Evolutionary conservation across 2,797 vertebrate species (phyloP), one percentile per base, ranked within the genome.

Genomic region (Fistularia tabacaria): DNA sequence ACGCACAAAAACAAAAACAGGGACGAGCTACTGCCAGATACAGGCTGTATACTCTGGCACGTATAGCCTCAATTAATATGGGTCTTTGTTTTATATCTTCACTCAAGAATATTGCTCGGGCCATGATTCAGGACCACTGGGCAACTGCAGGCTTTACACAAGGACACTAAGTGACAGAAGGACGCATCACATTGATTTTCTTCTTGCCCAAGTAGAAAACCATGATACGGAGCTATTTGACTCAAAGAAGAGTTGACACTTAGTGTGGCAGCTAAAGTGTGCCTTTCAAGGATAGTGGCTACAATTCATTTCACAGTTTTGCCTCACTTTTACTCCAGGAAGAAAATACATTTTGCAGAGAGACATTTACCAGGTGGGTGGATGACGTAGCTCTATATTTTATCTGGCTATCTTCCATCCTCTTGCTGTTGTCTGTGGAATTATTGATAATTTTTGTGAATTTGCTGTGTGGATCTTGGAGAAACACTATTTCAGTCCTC

Each of bases 171-270:
- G 52, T 8, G 64, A 64, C 49, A 51, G 51, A 54, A 64, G 46
- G 58, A 58, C 14, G n/a, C n/a, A n/a, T n/a, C 49, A 42, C 39
- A 63, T 74, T 63, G 65, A 71, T 70, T 79, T 76, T 61, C 58
- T 64, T 67, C 66, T 55, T 54, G 41, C 59, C 36, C 14, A 41
- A 74, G 61, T 57, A 77, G 68, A 87, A 85, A 84, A 75, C 74
- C 36, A 40, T 3, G 9, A 69, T 39, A 44, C 68, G 72, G 42
- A 1, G 40, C 25, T 10, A 71, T 87, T 81, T 74, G 71, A 83
- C 75, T 76, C 57, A 67, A 73, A 84, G 77, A 71, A 65, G 74
- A 81, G 70, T 66, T 87, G 88, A 84, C 86, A 86, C 89, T 88
- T 88, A 74, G 70, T 64, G 67, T 50, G 11, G 46, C 62, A 10